A percentile compares a stretch with the other conserved stretches of the same genome.
Conservation (phyloP, 2,888 invertebrate species). For the Serrognathus titanus region DNA sequence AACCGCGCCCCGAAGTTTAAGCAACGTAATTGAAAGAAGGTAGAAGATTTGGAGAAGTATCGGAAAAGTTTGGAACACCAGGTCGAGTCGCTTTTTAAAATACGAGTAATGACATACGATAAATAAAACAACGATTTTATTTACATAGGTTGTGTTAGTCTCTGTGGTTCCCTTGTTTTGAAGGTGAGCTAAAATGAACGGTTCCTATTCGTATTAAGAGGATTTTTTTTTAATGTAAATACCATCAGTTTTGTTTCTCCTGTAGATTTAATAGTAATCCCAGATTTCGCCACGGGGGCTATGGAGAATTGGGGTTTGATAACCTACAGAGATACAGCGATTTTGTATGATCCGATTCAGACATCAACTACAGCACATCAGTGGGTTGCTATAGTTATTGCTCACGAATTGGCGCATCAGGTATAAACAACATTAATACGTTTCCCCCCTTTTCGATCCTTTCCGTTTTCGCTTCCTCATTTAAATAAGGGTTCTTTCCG, state of each 20-base stretch:
- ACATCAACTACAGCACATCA: constrained; percentile 65
- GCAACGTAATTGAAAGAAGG: too few species aligned
- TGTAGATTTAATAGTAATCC: constrained; percentile 70
- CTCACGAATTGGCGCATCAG: constrained; percentile 75
- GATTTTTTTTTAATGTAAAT: too few species aligned
- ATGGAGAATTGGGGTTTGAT: constrained; percentile 86
- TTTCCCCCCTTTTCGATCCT: neutral
- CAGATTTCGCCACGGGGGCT: constrained; percentile 73
- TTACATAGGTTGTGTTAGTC: too few species aligned
- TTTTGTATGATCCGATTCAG: constrained; percentile 61
- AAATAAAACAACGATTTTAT: too few species aligned
- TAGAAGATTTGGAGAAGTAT: too few species aligned
- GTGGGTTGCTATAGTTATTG: constrained; percentile 63
- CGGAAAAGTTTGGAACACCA: too few species aligned
- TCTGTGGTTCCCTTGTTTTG: too few species aligned
- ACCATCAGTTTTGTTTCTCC: constrained; percentile 14
- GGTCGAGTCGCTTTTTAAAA: too few species aligned
- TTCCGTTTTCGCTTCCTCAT: neutral
- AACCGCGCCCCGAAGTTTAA: too few species aligned
- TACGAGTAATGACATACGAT: too few species aligned
- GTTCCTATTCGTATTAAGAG: too few species aligned
- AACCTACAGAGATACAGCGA: constrained; percentile 66
- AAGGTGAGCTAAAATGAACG: too few species aligned
- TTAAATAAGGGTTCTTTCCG: neutral
- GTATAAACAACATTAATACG: constrained; percentile 39